Evolutionary conservation across 2,113 vertebrate genomes (phyloP), one percentile per base, ranked within the genome.

Genomic region (Sebastes schlegelii): DNA sequence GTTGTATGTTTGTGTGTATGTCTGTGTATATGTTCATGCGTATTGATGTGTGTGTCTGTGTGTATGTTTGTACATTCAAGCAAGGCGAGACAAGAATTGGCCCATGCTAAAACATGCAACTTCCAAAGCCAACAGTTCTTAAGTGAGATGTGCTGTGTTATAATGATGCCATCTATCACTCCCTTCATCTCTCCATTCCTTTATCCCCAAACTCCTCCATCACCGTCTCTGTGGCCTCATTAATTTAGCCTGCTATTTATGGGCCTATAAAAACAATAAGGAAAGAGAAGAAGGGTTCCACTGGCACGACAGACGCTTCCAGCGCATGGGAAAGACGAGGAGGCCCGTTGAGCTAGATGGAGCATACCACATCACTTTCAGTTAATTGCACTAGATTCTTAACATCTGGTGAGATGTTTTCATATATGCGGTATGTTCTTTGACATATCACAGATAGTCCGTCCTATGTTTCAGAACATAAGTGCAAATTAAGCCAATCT

Each of bases 101-200:
- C 90, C 78, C 67, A 78, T 21, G 68, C 67, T 62, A 67, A 89
- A 90, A 91, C 83, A 85, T 45, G 64, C 49, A 82, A 91, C 80
- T 82, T 93, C 92, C 92, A 94, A 92, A 93, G 89, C 87, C 77
- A 90, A 94, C 91, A 92, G 85, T 88, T 92, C 92, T 88, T 91
- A 90, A 94, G 91, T 93, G 90, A 94, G 92, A 95, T 94, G 78
- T 92, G 90, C 92, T 78, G 79, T 57, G 65, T 74, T 91, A 87
- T 94, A 95, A 94, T 92, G 93, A 93, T 90, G 90, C 92, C 91
- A 94, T 95, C 93, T 93, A 94, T 96, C 94, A 94, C 85, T 86
- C 79, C 89, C 90, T 93, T 90, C 87, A 88, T 92, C 90, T 92
- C 84, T 80, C 85, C 86, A 86, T 93, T 86, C 82, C 82, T 91